Evolutionary conservation across 2,797 vertebrate species (phyloP).

Genomic region (Chelmon rostratus): DNA sequence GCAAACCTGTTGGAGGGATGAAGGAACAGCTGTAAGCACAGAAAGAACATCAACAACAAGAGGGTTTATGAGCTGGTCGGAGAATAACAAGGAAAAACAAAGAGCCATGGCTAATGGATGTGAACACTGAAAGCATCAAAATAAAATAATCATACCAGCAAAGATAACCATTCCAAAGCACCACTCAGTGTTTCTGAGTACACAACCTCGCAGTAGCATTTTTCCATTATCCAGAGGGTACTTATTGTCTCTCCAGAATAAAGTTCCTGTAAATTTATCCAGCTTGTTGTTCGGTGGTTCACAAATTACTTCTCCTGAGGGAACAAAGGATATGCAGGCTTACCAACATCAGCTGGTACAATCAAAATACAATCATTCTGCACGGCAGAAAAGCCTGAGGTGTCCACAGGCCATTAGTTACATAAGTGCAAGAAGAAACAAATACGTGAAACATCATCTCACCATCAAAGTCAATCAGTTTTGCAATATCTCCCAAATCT

Average conservation of each 20-base stretch:
- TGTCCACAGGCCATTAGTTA: not conserved
- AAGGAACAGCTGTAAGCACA: not conserved
- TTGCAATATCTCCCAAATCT: slow-evolving; percentile 86
- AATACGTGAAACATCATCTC: slow-evolving; percentile 48
- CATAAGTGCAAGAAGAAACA: not conserved
- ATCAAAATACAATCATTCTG: not conserved
- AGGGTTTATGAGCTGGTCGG: not conserved
- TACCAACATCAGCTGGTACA: not conserved
- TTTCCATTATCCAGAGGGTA: slow-evolving; percentile 87
- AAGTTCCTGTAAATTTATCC: slow-evolving; percentile 87
- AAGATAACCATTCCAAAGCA: slow-evolving; percentile 92
- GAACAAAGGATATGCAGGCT: slow-evolving; percentile 5
- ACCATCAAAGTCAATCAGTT: slow-evolving; percentile 90
- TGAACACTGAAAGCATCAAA: slow-evolving; percentile 3
- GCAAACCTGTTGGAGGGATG: slow-evolving; percentile 74
- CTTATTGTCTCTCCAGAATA: slow-evolving; percentile 87
- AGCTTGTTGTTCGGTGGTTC: slow-evolving; percentile 92
- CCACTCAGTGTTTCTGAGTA: slow-evolving; percentile 91
- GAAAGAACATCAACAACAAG: not conserved
- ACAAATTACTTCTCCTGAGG: slow-evolving; percentile 87
- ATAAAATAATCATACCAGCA: slow-evolving; percentile 81
- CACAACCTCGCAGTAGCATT: slow-evolving; percentile 88
- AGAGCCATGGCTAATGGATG: not conserved
- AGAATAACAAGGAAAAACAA: not conserved
- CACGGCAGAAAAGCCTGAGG: not conserved